Evolutionary conservation across 2,797 vertebrate genomes (phyloP).

Genomic region (Dryobates pubescens): DNA sequence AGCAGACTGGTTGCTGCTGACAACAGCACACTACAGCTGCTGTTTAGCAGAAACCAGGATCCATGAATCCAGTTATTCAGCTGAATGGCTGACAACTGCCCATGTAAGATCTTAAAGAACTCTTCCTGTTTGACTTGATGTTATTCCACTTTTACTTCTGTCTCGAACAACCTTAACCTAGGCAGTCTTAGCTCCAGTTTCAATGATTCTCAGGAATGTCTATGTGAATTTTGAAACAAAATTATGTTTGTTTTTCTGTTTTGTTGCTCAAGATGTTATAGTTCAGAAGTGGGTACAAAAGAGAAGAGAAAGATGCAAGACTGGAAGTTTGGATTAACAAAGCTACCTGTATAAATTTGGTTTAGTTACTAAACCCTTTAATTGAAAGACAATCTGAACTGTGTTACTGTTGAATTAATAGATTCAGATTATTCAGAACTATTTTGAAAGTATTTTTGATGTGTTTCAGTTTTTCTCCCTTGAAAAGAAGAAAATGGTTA

Average conservation of each 20-base stretch:
- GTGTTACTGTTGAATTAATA: neutral
- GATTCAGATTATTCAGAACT: neutral
- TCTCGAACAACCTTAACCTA: neutral
- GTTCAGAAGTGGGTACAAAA: neutral
- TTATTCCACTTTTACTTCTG: neutral
- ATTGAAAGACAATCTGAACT: neutral
- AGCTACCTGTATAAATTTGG: neutral
- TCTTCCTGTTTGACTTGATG: neutral
- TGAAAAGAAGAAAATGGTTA: neutral
- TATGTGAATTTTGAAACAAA: neutral
- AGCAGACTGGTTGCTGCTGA: constrained; percentile 56
- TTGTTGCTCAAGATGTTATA: neutral
- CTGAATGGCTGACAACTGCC: neutral
- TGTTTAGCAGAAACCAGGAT: constrained; percentile 19
- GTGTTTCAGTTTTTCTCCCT: neutral
- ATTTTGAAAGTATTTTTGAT: neutral
- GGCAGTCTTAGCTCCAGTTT: neutral
- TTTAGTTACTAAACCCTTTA: neutral
- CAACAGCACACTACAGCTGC: constrained; percentile 48
- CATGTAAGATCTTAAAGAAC: neutral
- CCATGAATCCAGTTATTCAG: constrained; percentile 1
- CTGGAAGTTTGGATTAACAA: neutral
- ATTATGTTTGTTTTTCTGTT: neutral
- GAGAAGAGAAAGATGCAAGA: neutral
- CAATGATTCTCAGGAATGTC: neutral